Evolutionary conservation across 1,140 invertebrate species (phyloP).

Genomic region (Microvelia longipes): DNA sequence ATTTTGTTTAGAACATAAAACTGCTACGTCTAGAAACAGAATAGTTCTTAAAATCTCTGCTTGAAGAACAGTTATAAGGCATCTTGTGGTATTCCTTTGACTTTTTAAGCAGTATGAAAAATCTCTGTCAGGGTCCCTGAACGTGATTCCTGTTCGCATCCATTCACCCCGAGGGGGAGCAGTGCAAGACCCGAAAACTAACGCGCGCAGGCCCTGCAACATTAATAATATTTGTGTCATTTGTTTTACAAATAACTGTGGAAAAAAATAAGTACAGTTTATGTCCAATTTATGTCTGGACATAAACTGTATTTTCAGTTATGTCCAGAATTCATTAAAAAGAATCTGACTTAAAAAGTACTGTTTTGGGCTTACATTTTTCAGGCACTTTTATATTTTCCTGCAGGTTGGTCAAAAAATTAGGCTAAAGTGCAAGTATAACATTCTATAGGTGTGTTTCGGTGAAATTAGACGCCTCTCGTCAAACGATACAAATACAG

Average conservation of each 20-base stretch:
- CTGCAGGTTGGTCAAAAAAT: no score
- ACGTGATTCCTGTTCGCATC: constrained; percentile 41
- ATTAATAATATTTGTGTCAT: background rate
- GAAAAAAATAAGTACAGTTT: no score
- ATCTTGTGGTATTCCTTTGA: constrained; percentile 44
- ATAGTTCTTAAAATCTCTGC: constrained; percentile 49
- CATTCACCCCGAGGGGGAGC: constrained; percentile 44
- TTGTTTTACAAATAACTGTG: background rate
- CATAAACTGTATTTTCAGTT: background rate
- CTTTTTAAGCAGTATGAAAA: constrained; percentile 41
- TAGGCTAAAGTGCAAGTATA: no score
- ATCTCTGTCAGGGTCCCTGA: constrained; percentile 39
- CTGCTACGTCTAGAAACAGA: constrained; percentile 37
- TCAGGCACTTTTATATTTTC: background rate
- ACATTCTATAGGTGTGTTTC: no score
- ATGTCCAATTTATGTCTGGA: background rate
- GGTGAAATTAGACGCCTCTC: no score
- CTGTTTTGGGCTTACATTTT: background rate
- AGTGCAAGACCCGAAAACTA: constrained; percentile 41
- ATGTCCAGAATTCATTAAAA: background rate
- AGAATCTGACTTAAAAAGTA: background rate
- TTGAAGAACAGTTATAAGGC: constrained; percentile 46
- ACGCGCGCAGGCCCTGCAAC: constrained; percentile 36
- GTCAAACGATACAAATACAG: no score
- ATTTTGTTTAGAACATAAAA: constrained; percentile 3